Base-by-base conservation (phyloP, 2,888 invertebrate species). In the Galerucella calmariensis region DNA sequence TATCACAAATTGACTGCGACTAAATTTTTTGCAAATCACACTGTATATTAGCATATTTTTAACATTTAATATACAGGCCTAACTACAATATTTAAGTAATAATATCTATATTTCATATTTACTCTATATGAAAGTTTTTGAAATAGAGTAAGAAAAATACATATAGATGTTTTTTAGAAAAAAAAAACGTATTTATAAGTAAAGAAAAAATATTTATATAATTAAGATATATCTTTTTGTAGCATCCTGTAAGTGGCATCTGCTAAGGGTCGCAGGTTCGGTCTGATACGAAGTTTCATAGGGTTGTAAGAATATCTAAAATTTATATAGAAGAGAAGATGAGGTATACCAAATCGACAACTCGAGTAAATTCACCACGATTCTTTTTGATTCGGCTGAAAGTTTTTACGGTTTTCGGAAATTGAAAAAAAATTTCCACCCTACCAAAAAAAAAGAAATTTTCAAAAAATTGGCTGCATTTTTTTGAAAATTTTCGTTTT, bases 31-130 rank as follows among this genome's bases (percentile, higher is more conserved):
- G 84, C 83, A 84, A 85, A 86, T 84, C 84, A 85, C 85, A 82
- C 87, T 88, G 88, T 88, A 88, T 88, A 88, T 88, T 88, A 87
- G 86, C 86, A 87, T 87, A 88, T 87, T 88, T 87, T 87, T 87
- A 86, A 87, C 85, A 87, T 84, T 86, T 87, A 87, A 88, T 88
- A 88, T 88, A 87, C 87, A 87, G 88, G 88, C 88, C 88, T 88
- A 88, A 88, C 85, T 87, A 87, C 84, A 83, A 86, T 86, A 86
- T 84, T 86, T 86, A 87, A 87, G 85, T 87, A 86, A 86, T 86
- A 86, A 86, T 86, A 86, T 87, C 87, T 87, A 88, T 87, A 87
- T 87, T 86, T 87, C 85, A 85, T 87, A 87, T 85, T 86, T 84
- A 86, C 79, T 86, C 86, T 85, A 86, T 84, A 82, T 83, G 76